Base-by-base conservation (phyloP, 2,113 vertebrate genomes). In the Zosterops lateralis region DNA sequence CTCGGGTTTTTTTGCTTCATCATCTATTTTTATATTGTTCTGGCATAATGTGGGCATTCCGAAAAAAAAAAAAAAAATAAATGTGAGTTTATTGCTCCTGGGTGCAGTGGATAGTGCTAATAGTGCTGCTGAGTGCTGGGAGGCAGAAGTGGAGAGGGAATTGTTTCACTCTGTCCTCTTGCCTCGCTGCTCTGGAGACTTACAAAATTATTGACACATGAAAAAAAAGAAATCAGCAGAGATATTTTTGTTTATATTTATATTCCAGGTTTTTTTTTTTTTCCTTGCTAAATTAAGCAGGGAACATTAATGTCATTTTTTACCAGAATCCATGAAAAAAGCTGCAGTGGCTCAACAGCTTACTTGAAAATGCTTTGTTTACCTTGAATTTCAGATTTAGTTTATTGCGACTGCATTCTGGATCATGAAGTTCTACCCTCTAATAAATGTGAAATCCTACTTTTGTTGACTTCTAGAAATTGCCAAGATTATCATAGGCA, bases 1-100 rank as follows among this genome's bases (percentile, higher is more conserved):
- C 36, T 67, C 51, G 3, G 45, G 38, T 38, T 38, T 38, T 64
- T 86, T 66, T 92, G 50, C 87, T 34, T 93, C 78, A 38, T 71
- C 67, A 68, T 89, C 86, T 95, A 36, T 92, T 96, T 93, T 94
- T 90, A 51, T 74, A 53, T 93, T 70, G 48, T 76, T 88, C 66
- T 32, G 29, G 44, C 70, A 62, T 87, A 85, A 91, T 38, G 56
- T 92, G 77, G 64, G 38, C 64, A 44, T 72, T 92, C 56, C 0
- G 25, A 92, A 90, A 70, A 38, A 70, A 92, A 90, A 70, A 38
- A 70, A 38, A 38, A 5, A 38, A 38, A 38, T 38, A 38, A 70
- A 45, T 28, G 4, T 6, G n/a, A 58, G n/a, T 58, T 74, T 83
- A 74, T 83, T 85, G 67, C 84, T 93, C 44, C 18, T 34, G 32